A percentile compares a stretch with the other conserved stretches of the same genome.
Evolutionary conservation across 2,888 invertebrate species (phyloP).

Genomic region (Mythimna pallens): DNA sequence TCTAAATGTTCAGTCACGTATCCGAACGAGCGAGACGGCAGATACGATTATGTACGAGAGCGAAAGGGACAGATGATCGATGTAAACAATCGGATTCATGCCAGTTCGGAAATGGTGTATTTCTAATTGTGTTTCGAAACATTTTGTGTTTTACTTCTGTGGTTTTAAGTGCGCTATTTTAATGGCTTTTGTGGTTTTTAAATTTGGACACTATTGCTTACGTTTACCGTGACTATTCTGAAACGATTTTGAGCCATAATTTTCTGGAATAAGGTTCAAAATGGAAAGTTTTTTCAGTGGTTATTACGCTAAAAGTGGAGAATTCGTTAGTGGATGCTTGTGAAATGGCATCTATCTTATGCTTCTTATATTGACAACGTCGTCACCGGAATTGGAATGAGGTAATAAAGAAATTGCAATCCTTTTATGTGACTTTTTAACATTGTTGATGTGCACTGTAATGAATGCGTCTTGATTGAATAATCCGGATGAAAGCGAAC

Average conservation of each 20-base stretch:
- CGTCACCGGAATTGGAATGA: slow-evolving; percentile 79
- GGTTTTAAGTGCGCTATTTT: slow-evolving; percentile 54
- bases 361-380: slow-evolving; percentile 82
- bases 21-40: slow-evolving; percentile 62
- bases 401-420: slow-evolving; percentile 84
- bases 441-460: slow-evolving; percentile 74
- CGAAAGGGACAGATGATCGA: slow-evolving; percentile 71
- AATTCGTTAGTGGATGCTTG: slow-evolving; percentile 77
- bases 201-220: slow-evolving; percentile 55
- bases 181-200: slow-evolving; percentile 52
- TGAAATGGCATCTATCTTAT: slow-evolving; percentile 82
- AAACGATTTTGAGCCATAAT: slow-evolving; percentile 32
- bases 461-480: slow-evolving; percentile 81
- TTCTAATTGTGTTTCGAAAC: slow-evolving; percentile 47
- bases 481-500: slow-evolving; percentile 71
- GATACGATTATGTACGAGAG: slow-evolving; percentile 59
- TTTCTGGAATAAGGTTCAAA: not conserved
- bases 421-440: slow-evolving; percentile 77
- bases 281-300: slow-evolving; percentile 5
- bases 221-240: slow-evolving; percentile 10
- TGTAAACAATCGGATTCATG: slow-evolving; percentile 77
- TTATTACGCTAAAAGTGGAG: slow-evolving; percentile 40
- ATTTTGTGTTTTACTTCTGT: slow-evolving; percentile 58
- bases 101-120: slow-evolving; percentile 63
- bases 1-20: slow-evolving; percentile 88